Base-by-base conservation (phyloP, 2,113 vertebrate genomes). In the Clinocottus analis region DNA sequence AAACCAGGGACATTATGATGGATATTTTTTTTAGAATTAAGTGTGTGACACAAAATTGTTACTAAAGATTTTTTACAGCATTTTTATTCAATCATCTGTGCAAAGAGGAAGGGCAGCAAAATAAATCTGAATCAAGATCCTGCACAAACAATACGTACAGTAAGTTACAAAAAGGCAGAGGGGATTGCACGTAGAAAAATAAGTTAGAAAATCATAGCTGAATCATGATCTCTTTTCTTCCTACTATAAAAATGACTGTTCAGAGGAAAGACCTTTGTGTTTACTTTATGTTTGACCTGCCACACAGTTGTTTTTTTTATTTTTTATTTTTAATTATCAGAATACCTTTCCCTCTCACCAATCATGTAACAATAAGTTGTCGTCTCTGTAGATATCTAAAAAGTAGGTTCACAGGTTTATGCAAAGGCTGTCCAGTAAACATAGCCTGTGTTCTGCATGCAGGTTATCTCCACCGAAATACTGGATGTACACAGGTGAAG, bases 11-110 rank as follows among this genome's bases (percentile, higher is more conserved):
- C 5, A 43, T 21, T 25, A 21, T 67, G 58, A 31, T 60, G 29
- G 8, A 43, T 19, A 60, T 4, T 39, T 0, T n/a, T n/a, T n/a
- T n/a, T n/a, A n/a, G n/a, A n/a, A n/a, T n/a, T n/a, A 19, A 11
- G 7, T 66, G 43, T 17, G 51, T 64, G 59, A 68, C 16, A 73
- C 17, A 67, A 7, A 56, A 14, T 51, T n/a, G 58, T 16, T 17
- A 59, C 51, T 85, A 72, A 82, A 79, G 66, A 89, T 84, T 82
- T n/a, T 88, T 80, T 86, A 85, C 81, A 90, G 21, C 13, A 60
- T 83, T 78, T 91, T 92, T 92, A 92, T 90, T 90, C 71, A 80
- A 84, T 73, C 31, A 81, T 79, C 23, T 86, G 77, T 77, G 75
- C 51, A 80, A 87, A 77, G 72, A 45, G 29, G 12, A 72, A 66